phyloP scores from a whole-genome alignment of 2,113 vertebrate species.

The Oreotrochilus melanogaster region DNA sequence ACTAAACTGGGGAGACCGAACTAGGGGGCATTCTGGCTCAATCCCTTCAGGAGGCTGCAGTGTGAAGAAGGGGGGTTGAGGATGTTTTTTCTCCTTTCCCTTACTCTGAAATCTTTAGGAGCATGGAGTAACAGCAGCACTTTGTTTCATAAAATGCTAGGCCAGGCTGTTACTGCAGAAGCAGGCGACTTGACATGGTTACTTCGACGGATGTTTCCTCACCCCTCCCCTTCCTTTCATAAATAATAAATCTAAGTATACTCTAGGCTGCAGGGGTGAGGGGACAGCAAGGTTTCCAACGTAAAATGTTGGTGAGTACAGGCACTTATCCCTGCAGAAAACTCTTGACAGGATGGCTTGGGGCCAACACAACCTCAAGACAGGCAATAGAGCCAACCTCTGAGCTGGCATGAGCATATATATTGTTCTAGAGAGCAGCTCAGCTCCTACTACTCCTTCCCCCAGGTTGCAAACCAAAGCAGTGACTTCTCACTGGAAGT shows the following conservation, averaged over 20 bases:
- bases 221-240: slow-evolving; percentile 47
- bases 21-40: slow-evolving; percentile 22
- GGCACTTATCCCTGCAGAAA: slow-evolving; percentile 57
- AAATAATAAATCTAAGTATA: slow-evolving; percentile 66
- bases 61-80: not conserved
- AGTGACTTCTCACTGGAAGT: not conserved
- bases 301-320: not conserved
- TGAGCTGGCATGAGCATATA: not conserved
- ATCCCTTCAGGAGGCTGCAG: not conserved
- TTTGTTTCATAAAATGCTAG: slow-evolving; percentile 49
- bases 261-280: slow-evolving; percentile 40
- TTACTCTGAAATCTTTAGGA: not conserved
- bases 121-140: not conserved
- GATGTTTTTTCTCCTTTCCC: not conserved
- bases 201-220: not conserved
- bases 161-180: slow-evolving; percentile 27
- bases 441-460: not conserved
- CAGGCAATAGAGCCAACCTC: not conserved
- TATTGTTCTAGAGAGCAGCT: slow-evolving; percentile 31
- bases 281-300: not conserved
- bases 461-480: not conserved
- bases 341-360: slow-evolving; percentile 34
- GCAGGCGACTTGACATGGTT: slow-evolving; percentile 50
- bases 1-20: slow-evolving; percentile 59
- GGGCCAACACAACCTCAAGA: slow-evolving; percentile 46